Conservation (phyloP, 2,888 invertebrate species). For the Drosophila suboccidentalis region DNA sequence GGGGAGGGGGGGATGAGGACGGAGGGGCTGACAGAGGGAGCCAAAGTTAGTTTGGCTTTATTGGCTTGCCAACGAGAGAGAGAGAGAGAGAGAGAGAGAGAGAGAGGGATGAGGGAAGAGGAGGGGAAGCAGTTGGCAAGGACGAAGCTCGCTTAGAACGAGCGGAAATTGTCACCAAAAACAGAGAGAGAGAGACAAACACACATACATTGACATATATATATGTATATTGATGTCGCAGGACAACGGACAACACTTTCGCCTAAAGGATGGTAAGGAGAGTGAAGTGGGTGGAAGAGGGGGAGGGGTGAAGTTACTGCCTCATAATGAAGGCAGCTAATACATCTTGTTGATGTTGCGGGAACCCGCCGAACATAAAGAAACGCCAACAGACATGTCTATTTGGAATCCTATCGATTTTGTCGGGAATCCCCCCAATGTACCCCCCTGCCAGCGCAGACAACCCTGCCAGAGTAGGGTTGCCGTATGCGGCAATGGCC, state of each 20-base stretch:
- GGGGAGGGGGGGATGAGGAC: background rate
- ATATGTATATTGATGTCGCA: conserved; percentile 26
- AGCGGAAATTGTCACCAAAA: conserved; percentile 62
- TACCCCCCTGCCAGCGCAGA: conserved; percentile 2
- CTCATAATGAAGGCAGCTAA: conserved; percentile 77
- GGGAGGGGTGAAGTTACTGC: conserved; percentile 11
- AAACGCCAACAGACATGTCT: conserved; percentile 67
- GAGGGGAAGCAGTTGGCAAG: conserved; percentile 58
- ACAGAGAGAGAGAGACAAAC: conserved; percentile 47
- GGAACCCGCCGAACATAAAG: conserved; percentile 43
- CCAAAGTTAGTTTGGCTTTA: conserved; percentile 45
- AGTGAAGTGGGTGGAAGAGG: background rate
- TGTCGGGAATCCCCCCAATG: conserved; percentile 55
- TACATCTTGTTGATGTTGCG: conserved; percentile 73
- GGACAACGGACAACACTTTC: conserved; percentile 61
- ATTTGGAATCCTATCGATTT: conserved; percentile 74
- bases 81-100: too few relatives aligned
- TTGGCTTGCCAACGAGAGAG: background rate
- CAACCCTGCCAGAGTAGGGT: background rate
- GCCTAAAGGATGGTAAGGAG: background rate
- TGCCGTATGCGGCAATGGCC: conserved; percentile 28
- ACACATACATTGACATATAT: conserved; percentile 24
- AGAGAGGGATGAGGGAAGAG: background rate
- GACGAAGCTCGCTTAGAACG: conserved; percentile 48
- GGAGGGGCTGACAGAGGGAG: conserved; percentile 31